These are phyloP conservation scores for Leptarthrus brevirostris DNA, from an alignment of 2,888 invertebrate species.

Conservation along the genomic window DNA sequence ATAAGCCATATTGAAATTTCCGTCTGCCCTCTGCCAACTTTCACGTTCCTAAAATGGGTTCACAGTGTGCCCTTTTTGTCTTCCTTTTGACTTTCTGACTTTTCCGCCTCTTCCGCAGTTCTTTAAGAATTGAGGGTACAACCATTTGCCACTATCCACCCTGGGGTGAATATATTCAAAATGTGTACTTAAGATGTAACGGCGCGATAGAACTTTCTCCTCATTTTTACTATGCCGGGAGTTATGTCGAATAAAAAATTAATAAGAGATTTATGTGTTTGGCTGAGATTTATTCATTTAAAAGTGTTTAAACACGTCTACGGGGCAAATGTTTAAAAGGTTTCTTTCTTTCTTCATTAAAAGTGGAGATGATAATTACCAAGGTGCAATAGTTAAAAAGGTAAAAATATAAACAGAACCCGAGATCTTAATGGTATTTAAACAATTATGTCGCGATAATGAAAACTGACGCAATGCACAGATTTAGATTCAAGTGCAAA, in stretches of 20 bases:
- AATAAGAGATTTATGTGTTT: constrained; percentile 43
- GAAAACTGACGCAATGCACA: too few species aligned
- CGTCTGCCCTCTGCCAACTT: constrained; percentile 8
- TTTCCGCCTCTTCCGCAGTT: constrained; percentile 20
- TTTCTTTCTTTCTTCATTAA: too few species aligned
- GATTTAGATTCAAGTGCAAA: too few species aligned
- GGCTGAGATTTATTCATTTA: constrained; percentile 16
- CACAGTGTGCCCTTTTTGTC: constrained; percentile 20
- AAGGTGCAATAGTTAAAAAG: too few species aligned
- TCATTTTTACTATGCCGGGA: constrained; percentile 35
- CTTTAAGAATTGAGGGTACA: constrained; percentile 18
- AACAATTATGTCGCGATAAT: too few species aligned
- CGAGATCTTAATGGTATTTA: too few species aligned
- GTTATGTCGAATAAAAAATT: constrained; percentile 39
- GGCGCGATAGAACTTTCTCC: constrained; percentile 31
- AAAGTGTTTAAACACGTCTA: constrained; percentile 23
- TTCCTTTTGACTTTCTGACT: constrained; percentile 35
- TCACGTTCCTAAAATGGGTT: background rate
- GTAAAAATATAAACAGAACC: too few species aligned
- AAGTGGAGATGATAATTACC: too few species aligned
- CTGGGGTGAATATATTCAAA: constrained; percentile 43
- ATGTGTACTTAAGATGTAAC: constrained; percentile 42
- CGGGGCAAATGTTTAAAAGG: too few species aligned
- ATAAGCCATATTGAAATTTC: constrained; percentile 54
- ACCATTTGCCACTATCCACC: constrained; percentile 22